Evolutionary conservation across 2,113 vertebrate species (phyloP), one percentile per base, ranked within the genome.

Genomic region (Nerophis lumbriciformis): DNA sequence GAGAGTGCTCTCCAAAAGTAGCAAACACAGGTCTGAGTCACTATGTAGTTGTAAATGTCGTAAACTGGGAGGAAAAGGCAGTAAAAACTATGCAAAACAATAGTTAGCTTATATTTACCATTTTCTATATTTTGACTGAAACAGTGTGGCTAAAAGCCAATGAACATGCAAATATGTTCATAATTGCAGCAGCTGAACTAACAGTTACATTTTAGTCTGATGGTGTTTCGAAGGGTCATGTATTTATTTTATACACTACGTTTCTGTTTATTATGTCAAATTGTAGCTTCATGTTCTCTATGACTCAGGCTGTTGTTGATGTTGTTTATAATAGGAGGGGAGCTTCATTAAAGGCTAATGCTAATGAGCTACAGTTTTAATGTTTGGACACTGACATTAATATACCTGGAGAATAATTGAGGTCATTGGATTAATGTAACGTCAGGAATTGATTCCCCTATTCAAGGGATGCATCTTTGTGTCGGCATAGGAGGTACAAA

Each of bases 351-450:
- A 57, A 52, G 59, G 49, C 50, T 63, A 16, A 11, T 42, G 19
- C 51, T 75, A 75, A 79, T 74, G 72, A 71, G 15, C 47, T 48
- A 1, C 16, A 35, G 12, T 44, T 59, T 78, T 61, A 60, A 71
- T 60, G 56, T 49, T 37, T 54, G 2, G 42, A 39, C 59, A 53
- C 0, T 6, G 36, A 35, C 51, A 56, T 82, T 61, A 73, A 78
- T 78, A 71, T 44, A 45, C 52, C 0, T 11, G 6, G 35, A 8
- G 58, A 44, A 47, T 77, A 61, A 83, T 72, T 44, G 50, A 72
- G 63, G 51, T 65, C 57, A 48, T 1, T 12, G 37, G 38, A 39
- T 37, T 44, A 61, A 42, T 65, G 7, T 49, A 11, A 2, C 14
- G 1, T 44, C 11, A 12, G 14, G 5, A 9, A 58, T 59, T 37